phyloP scores from a whole-genome alignment of 1,140 invertebrate genomes.

The Halesus radiatus region DNA sequence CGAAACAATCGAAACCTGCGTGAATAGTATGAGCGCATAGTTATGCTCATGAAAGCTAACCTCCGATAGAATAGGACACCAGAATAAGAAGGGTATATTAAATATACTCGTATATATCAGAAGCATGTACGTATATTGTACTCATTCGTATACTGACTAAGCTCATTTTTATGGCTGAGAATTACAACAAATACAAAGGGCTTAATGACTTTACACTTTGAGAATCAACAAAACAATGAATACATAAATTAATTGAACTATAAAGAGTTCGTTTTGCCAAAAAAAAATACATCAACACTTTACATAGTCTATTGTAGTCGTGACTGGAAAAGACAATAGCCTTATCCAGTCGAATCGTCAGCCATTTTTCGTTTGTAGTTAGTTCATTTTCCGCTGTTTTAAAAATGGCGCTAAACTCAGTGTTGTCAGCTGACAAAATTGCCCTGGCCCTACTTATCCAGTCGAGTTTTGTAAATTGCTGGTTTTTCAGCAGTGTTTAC shows the following conservation, averaged over 20 bases:
- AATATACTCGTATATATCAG: too few relatives aligned
- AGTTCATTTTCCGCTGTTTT: not conserved
- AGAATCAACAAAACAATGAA: conserved; percentile 4
- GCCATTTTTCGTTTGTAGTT: conserved; percentile 9
- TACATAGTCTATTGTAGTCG: not conserved
- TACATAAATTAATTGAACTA: conserved; percentile 22
- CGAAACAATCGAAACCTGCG: too few relatives aligned
- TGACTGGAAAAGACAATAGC: not conserved
- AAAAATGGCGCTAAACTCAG: conserved; percentile 32
- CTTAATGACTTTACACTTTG: not conserved
- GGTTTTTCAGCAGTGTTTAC: conserved; percentile 46
- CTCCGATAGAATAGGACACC: too few relatives aligned
- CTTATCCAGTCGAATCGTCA: not conserved
- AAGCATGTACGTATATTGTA: too few relatives aligned
- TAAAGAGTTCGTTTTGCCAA: conserved; percentile 13
- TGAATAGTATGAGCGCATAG: too few relatives aligned
- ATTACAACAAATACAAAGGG: too few relatives aligned
- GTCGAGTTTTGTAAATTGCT: conserved; percentile 31
- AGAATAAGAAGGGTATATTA: too few relatives aligned
- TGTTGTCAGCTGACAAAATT: conserved; percentile 32
- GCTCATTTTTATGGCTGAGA: too few relatives aligned
- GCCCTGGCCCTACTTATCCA: not conserved
- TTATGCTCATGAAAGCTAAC: too few relatives aligned
- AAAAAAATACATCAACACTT: not conserved
- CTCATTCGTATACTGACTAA: too few relatives aligned